These are phyloP conservation scores for Scaptomyza polygonia DNA, from an alignment of 2,888 invertebrate species.

Conservation along the genomic window DNA sequence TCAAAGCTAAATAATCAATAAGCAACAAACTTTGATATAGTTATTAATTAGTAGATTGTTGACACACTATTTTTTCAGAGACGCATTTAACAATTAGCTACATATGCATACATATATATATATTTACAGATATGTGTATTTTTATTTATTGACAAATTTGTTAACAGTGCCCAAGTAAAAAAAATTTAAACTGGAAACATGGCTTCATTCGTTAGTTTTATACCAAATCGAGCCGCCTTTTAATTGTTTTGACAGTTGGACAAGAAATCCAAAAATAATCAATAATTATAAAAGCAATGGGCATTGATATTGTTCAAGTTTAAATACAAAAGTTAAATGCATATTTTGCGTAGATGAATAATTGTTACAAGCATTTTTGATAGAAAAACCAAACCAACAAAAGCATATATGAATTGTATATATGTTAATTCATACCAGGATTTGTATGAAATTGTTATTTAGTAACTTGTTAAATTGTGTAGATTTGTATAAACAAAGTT, in stretches of 20 bases:
- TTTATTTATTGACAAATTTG: conserved; percentile 59
- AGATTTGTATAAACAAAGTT: conserved; percentile 57
- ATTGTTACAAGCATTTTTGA: conserved; percentile 72
- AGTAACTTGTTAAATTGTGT: conserved; percentile 74
- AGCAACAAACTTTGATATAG: conserved; percentile 8
- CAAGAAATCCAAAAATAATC: conserved; percentile 56
- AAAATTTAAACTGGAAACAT: conserved; percentile 17
- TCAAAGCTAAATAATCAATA: conserved; percentile 35
- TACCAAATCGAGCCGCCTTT: conserved; percentile 47
- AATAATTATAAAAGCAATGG: conserved; percentile 29
- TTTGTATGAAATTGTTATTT: conserved; percentile 64
- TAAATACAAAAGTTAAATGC: conserved; percentile 37
- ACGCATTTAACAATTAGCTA: conserved; percentile 71
- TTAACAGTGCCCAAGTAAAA: conserved; percentile 47
- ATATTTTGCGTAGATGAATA: conserved; percentile 68
- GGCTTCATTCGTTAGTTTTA: conserved; percentile 68
- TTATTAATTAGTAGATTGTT: conserved; percentile 51
- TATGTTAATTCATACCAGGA: conserved; percentile 22
- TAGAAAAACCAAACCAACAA: conserved; percentile 21
- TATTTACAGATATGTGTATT: conserved; percentile 42
- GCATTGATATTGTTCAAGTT: conserved; percentile 32
- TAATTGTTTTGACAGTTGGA: conserved; percentile 49
- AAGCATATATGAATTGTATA: conserved; percentile 10
- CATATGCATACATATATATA: conserved; percentile 54
- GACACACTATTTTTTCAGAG: conserved; percentile 75